Percentiles rank a stretch among this genome's conserved stretches.
Evolutionary conservation across 2,888 invertebrate genomes (phyloP).

Genomic region (Petrolisthes cinctipes): DNA sequence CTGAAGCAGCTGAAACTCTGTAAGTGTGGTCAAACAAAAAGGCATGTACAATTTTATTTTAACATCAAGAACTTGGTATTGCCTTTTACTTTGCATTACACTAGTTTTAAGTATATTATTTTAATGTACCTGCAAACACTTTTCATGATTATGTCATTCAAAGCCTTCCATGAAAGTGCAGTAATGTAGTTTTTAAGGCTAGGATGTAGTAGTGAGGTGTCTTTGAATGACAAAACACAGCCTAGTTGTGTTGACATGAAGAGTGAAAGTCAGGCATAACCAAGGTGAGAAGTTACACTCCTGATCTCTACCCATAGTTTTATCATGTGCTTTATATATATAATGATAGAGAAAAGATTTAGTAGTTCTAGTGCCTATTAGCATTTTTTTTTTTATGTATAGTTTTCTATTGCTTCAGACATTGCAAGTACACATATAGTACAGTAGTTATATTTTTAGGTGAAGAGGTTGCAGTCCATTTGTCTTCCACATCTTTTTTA

Average conservation of each 20-base stretch:
- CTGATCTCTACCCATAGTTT: conserved; percentile 2
- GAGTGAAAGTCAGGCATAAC: background rate
- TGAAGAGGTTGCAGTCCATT: background rate
- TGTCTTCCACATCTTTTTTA: background rate
- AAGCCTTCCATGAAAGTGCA: background rate
- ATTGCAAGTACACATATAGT: background rate
- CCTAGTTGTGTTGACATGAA: background rate
- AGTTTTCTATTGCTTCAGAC: too few relatives aligned
- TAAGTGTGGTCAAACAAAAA: too few relatives aligned
- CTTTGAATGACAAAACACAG: background rate
- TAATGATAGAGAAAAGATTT: too few relatives aligned
- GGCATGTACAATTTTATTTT: too few relatives aligned
- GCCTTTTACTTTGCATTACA: too few relatives aligned
- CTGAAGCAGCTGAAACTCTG: too few relatives aligned
- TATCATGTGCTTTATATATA: background rate
- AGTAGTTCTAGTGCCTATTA: too few relatives aligned
- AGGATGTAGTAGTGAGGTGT: background rate
- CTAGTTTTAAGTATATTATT: too few relatives aligned
- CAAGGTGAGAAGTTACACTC: conserved; percentile 6
- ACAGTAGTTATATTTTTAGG: background rate
- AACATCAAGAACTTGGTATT: too few relatives aligned
- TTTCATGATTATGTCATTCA: conserved; percentile 8
- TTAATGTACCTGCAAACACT: conserved; percentile 9
- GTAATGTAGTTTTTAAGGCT: background rate
- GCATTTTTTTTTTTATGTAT: too few relatives aligned